Evolutionary conservation across 2,888 invertebrate species (phyloP).

Genomic region (Plebejus argus): DNA sequence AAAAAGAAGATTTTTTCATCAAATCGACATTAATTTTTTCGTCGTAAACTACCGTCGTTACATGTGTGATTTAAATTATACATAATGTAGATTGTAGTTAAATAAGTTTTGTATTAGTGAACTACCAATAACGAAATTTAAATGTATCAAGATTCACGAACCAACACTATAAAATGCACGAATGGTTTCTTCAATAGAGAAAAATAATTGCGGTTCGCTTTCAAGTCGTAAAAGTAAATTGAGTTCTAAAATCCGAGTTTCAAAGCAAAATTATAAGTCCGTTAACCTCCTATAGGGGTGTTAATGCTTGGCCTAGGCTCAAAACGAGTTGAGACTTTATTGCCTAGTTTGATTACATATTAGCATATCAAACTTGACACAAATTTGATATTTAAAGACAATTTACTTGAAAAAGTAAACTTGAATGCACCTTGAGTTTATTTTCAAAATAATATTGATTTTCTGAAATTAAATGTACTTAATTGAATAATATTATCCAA

Average conservation of each 20-base stretch:
- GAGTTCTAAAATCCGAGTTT: not conserved
- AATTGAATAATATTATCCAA: no score
- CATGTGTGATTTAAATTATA: no score
- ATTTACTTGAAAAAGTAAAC: not conserved
- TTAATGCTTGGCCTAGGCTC: not conserved
- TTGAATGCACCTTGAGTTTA: not conserved
- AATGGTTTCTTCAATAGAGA: not conserved
- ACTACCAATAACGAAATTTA: not conserved
- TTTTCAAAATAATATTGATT: no score
- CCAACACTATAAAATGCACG: not conserved
- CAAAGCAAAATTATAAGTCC: not conserved
- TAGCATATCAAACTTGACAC: not conserved
- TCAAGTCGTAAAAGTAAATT: constrained; percentile 9
- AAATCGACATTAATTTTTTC: not conserved
- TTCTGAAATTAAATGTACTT: no score
- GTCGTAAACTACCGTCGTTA: no score
- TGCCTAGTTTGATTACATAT: not conserved
- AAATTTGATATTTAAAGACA: not conserved
- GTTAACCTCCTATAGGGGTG: constrained; percentile 17
- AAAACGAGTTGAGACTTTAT: not conserved
- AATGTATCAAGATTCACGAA: not conserved
- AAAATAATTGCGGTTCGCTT: constrained; percentile 2
- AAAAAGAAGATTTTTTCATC: not conserved
- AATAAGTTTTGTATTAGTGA: not conserved
- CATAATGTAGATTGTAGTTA: no score